Base-by-base conservation (phyloP, 2,888 invertebrate species). In the Lydus trimaculatus region DNA sequence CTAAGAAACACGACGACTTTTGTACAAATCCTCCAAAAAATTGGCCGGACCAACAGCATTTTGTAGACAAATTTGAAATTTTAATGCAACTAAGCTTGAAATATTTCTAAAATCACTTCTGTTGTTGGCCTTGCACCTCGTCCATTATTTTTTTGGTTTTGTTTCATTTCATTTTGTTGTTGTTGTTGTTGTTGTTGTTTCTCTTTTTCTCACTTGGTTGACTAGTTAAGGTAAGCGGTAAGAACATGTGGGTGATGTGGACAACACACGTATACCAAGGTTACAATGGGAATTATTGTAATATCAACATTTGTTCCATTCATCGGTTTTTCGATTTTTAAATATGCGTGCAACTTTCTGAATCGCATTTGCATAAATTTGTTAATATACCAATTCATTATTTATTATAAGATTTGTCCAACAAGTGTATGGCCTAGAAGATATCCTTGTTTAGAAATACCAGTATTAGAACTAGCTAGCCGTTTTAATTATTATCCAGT, bases 31-130 rank as follows among this genome's bases (percentile, higher is more conserved):
- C 72, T 79, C 75, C 17, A 17, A 71, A 79, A 80, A 80, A 80
- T 79, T 76, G 79, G 78, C 79, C 78, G 79, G 79, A 80, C 79
- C 78, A 81, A 80, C 79, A 73, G 79, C 79, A 79, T 79, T 80
- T 80, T 72, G 73, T 76, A 73, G 77, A 73, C 76, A 75, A 78
- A 78, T 79, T 77, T 79, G 75, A 77, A 80, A 80, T 77, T 77
- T 79, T 78, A 81, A 79, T 79, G 77, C 75, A 77, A 73, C 72
- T 80, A 81, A 81, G 77, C 78, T 76, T 80, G 79, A 80, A 78
- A 79, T 80, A 81, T 80, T 79, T 76, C 78, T 72, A 74, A 80
- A 80, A 80, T 78, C 79, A 74, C 76, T 74, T 73, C 74, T 70
- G 73, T 73, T 65, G 78, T 77, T 76, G 78, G 78, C 80, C 78